Conservation (phyloP, 2,888 invertebrate genomes). For the Iselma pallidipennis region DNA sequence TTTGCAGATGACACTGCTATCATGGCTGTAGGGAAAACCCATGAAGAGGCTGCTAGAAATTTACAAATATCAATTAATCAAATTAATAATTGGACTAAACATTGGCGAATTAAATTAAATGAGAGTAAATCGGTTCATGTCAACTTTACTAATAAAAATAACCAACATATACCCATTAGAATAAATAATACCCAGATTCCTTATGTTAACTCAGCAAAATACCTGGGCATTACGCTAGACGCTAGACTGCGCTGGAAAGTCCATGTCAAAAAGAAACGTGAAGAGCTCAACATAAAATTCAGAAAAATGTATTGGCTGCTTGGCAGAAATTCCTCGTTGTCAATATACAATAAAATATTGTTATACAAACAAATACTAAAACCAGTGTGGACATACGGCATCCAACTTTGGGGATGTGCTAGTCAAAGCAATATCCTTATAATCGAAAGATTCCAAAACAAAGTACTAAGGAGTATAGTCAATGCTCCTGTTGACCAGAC, state of each 20-base stretch:
- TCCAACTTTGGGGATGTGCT: conserved; percentile 2
- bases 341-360: too few species aligned
- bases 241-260: too few species aligned
- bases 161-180: too few species aligned
- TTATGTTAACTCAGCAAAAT: too few species aligned
- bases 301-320: too few species aligned
- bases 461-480: conserved; percentile 10
- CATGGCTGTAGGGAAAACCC: conserved; percentile 3
- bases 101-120: conserved; percentile 34
- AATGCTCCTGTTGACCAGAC: conserved; percentile 15
- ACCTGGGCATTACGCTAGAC: too few species aligned
- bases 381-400: background rate
- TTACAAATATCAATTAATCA: conserved; percentile 15
- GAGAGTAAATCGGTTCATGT: conserved; percentile 29
- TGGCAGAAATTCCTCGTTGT: too few species aligned
- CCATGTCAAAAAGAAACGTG: too few species aligned
- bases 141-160: conserved; percentile 10
- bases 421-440: background rate
- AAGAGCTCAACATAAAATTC: too few species aligned
- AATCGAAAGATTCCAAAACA: background rate
- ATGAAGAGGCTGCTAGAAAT: conserved; percentile 4
- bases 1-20: conserved; percentile 31
- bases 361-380: background rate
- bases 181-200: too few species aligned
- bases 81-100: conserved; percentile 26